Evolutionary conservation across 2,113 vertebrate genomes (phyloP), one percentile per base, ranked within the genome.

Genomic region (Leucopsar rothschildi): DNA sequence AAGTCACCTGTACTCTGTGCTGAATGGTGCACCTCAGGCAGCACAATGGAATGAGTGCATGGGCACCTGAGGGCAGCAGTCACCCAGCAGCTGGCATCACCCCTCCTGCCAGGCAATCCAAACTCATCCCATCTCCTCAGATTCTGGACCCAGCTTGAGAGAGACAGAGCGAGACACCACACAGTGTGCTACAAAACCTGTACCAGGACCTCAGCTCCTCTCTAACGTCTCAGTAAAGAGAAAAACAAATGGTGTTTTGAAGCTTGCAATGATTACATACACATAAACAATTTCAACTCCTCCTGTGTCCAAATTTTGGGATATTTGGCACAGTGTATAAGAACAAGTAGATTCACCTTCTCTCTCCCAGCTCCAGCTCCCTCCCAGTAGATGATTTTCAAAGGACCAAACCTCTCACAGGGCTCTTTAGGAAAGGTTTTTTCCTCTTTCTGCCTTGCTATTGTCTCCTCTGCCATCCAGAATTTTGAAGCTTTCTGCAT

Each of bases 201-300:
- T 35, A 27, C 64, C 6, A 28, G 65, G 61, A 63, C 27, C 35
- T 70, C 24, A 44, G 29, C 2, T 44, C 35, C 39, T 70, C 77
- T 76, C 73, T 64, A 59, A 85, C 71, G 52, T 13, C 72, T 71
- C 60, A 47, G 42, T 47, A 95, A 79, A 50, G 45, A 93, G 61
- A 70, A 87, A 64, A 92, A 87, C 29, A 89, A 84, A 82, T 27
- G 45, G 12, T 53, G 61, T 82, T 89, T 61, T 35, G 45, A 69
- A 37, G 35, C 55, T 91, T 91, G 61, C 45, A 49, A 19, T 61
- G 0, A 0, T 79, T 91, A 57, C 10, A 11, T 39, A 50, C 42
- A 64, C 37, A 50, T 17, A 80, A 94, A 86, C 50, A 86, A 55
- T 78, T 92, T 95, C 39, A 81, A 65, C 65, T 75, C 64, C 76